Base-by-base conservation (phyloP, 1,140 invertebrate species). In the Homarus americanus region DNA sequence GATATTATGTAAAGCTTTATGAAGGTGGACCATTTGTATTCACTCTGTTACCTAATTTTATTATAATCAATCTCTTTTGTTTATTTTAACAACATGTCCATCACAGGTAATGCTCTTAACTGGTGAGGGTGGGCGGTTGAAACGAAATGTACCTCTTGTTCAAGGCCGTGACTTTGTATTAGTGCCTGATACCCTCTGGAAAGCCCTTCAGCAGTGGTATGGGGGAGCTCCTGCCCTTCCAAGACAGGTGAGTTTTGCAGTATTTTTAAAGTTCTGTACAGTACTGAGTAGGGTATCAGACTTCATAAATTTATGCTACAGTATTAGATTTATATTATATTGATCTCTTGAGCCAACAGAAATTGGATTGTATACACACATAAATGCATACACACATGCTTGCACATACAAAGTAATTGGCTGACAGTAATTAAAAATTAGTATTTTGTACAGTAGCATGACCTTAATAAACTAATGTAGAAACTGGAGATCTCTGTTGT, bases 191-290 rank as follows among this genome's bases (percentile, higher is more conserved):
- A 95, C 96, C 38, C 94, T 98, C 87, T 98, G 97, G 97, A 96
- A 97, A 93, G 97, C 97, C 24, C 94, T 98, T 69, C 96, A 96
- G 85, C 95, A 96, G 75, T 98, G 97, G 97, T 98, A 98, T 95
- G 97, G 97, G 44, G 97, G 96, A 66, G 95, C 96, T n/a, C 95
- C 97, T 87, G 96, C 97, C 7, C 94, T 98, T 87, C 97, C 97
- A 5, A 94, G 97, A 93, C 97, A 97, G 95, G 97, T 97, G 93
- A 94, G 94, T 53, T 36, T n/a, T 20, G n/a, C n/a, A n/a, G n/a
- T n/a, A n/a, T n/a, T n/a, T n/a, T n/a, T n/a, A n/a, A n/a, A n/a
- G n/a, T n/a, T n/a, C n/a, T n/a, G n/a, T n/a, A n/a, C n/a, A n/a
- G n/a, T n/a, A n/a, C n/a, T n/a, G n/a, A n/a, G n/a, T n/a, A n/a